A percentile compares a stretch with the other conserved stretches of the same genome.
These are phyloP conservation scores for Cyprinodon tularosa DNA, from an alignment of 2,113 vertebrate genomes.

Conservation along the genomic window DNA sequence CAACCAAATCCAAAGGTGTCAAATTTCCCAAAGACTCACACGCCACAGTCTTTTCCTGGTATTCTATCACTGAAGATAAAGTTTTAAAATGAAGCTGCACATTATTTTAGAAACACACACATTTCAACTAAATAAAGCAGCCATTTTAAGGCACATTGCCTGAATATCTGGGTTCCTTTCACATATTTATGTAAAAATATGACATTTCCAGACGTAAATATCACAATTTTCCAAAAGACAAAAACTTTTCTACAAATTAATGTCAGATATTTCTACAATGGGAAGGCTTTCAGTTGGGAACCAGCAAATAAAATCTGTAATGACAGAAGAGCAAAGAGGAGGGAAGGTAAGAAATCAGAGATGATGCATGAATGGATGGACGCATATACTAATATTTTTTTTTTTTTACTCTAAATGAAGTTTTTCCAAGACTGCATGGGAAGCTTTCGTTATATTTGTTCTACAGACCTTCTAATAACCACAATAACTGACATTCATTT, in stretches of 20 bases:
- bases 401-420: no score
- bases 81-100: not conserved
- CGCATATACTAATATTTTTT: not conserved
- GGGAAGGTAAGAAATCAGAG: no score
- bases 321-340: no score
- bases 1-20: not conserved
- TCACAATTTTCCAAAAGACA: not conserved
- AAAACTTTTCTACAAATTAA: not conserved
- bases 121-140: not conserved
- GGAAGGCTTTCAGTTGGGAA: no score
- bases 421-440: not conserved
- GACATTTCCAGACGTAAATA: no score
- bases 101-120: not conserved
- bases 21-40: not conserved
- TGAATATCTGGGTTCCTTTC: not conserved
- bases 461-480: not conserved
- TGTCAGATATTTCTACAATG: not conserved
- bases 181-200: not conserved
- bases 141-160: not conserved
- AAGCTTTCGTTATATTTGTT: not conserved
- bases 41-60: not conserved
- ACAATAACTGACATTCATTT: conserved; percentile 13
- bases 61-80: not conserved
- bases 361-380: not conserved
- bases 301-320: no score